Evolutionary conservation across 2,888 invertebrate genomes (phyloP), one percentile per base, ranked within the genome.

Genomic region (Malacosoma neustria): DNA sequence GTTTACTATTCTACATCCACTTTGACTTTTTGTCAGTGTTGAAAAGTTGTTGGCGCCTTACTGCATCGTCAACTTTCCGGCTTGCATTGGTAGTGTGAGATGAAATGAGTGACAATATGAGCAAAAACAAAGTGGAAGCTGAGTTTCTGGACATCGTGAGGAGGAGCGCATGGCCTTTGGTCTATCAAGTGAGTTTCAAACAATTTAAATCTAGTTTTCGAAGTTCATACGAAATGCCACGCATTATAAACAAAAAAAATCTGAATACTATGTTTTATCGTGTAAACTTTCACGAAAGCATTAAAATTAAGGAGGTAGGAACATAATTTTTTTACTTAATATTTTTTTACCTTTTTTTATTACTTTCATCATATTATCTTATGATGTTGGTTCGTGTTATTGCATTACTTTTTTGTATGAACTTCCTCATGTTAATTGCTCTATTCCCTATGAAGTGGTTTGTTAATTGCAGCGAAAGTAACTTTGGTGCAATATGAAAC

Each of bases 61-160:
- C 5, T 31, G 31, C 12, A 31, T n/a, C 12, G 11, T 14, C 31
- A 39, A 30, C 30, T 39, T 13, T 39, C 36, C 14, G 40, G 37
- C 38, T 36, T 35, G 9, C 32, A 32, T 22, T 13, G 32, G 14
- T 14, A 32, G 5, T 54, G 50, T 57, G 62, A 59, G 57, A 69
- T 66, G 66, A 47, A 54, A 59, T 65, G 59, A 58, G 57, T 48
- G 54, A 51, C 39, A 67, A 61, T 42, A 66, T 62, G 63, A 43
- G 14, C 5, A 5, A 7, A 7, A 22, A 9, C 13, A 29, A 4
- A 7, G 56, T 94, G 48, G 93, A 93, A 80, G 87, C 89, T 36
- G 93, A 94, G 79, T 93, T 91, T 79, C 79, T 87, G 57, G 90
- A 92, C 64, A 89, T 94, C 56, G 89, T 89, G 59, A 87, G 87